phyloP scores from a whole-genome alignment of 2,797 vertebrate genomes.

The Nothura maculosa region DNA sequence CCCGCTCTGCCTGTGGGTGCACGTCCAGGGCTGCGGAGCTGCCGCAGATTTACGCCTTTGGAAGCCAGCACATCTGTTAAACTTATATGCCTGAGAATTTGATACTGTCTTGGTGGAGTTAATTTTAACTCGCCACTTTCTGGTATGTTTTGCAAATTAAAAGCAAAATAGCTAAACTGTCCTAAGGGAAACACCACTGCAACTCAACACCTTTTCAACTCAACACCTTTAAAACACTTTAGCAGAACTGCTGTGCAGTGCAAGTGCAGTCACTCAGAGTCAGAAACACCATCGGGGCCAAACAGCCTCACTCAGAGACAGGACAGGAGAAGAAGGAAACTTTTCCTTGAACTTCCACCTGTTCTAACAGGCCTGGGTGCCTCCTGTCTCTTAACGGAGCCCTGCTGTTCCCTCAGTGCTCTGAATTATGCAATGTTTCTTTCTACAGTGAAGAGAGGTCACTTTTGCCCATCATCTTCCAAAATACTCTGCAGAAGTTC shows the following conservation, averaged over 20 bases:
- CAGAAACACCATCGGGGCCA: background rate
- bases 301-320: background rate
- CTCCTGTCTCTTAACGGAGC: background rate
- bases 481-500: background rate
- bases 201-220: background rate
- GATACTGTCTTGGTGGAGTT: fast-evolving
- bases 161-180: background rate
- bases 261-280: constrained; percentile 2
- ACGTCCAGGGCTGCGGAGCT: background rate
- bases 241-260: background rate
- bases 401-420: background rate
- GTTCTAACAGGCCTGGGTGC: background rate
- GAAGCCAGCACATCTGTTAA: background rate
- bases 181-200: constrained; percentile 7
- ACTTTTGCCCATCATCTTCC: background rate
- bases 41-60: background rate
- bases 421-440: background rate
- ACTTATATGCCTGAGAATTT: background rate
- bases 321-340: background rate
- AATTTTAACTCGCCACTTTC: constrained; percentile 17
- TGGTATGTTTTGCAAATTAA: background rate
- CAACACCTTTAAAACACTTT: background rate
- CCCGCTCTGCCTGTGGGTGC: background rate
- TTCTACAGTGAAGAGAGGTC: background rate
- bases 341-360: background rate